Percentiles rank a stretch among this genome's conserved stretches.
Conservation (phyloP, 2,888 invertebrate species). For the Noctua comes region DNA sequence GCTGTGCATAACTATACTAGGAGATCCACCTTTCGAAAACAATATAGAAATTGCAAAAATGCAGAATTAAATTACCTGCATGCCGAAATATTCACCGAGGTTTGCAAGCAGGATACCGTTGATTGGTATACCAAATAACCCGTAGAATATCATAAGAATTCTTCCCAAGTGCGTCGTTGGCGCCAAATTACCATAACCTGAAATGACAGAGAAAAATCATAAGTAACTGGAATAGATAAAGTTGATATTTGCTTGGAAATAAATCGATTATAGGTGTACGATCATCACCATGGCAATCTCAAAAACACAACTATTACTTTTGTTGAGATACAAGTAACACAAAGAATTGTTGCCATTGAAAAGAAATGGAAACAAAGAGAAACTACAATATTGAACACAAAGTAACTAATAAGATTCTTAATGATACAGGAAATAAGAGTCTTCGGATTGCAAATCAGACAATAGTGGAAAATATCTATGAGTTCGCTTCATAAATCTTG, state of each 20-base stretch:
- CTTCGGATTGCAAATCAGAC: slow-evolving; percentile 32
- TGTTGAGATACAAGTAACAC: background rate
- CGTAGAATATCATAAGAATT: slow-evolving; percentile 96
- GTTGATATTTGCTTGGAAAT: background rate
- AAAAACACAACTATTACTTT: background rate
- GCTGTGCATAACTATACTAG: background rate
- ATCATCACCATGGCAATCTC: slow-evolving; percentile 20
- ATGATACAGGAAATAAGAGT: slow-evolving; percentile 47
- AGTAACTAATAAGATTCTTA: slow-evolving; percentile 40
- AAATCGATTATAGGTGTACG: background rate
- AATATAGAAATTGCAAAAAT: background rate
- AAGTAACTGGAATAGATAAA: background rate
- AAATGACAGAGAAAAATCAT: slow-evolving; percentile 47
- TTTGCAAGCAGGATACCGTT: slow-evolving; percentile 95
- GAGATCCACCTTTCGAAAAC: too few species aligned
- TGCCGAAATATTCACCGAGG: slow-evolving; percentile 96
- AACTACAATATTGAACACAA: slow-evolving; percentile 39
- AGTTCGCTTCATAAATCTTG: slow-evolving; percentile 28
- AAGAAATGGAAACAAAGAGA: slow-evolving; percentile 48
- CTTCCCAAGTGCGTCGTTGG: slow-evolving; percentile 95
- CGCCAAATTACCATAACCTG: slow-evolving; percentile 97
- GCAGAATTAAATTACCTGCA: slow-evolving; percentile 90
- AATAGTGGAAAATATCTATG: slow-evolving; percentile 49
- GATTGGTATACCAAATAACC: slow-evolving; percentile 95
- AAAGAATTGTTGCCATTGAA: slow-evolving; percentile 17